Percentiles rank a stretch among this genome's conserved stretches.
Conservation (phyloP, 2,113 vertebrate species). For the Pachyramphus minor region DNA sequence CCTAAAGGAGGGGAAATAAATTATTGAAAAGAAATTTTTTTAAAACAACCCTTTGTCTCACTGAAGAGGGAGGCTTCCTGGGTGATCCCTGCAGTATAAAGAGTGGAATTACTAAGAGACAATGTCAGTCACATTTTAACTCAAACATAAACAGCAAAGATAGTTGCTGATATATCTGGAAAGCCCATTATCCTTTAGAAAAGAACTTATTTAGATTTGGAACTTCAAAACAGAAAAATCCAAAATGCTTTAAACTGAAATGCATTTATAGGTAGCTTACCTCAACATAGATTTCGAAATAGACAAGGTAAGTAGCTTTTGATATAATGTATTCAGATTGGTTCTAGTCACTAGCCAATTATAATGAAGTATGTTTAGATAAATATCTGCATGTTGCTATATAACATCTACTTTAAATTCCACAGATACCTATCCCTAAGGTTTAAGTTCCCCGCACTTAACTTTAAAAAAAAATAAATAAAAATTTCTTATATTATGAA, state of each 20-base stretch:
- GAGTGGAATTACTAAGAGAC: constrained; percentile 13
- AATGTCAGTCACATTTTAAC: not conserved
- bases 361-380: constrained; percentile 23
- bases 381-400: not conserved
- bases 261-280: not conserved
- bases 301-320: not conserved
- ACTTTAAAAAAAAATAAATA: no score
- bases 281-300: constrained; percentile 38
- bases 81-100: not conserved
- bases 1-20: constrained; percentile 3
- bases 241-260: constrained; percentile 7
- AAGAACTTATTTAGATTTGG: constrained; percentile 3
- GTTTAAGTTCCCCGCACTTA: not conserved
- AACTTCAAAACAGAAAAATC: constrained; percentile 37
- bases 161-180: not conserved
- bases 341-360: constrained; percentile 24
- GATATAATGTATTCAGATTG: constrained; percentile 19
- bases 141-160: constrained; percentile 36
- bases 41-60: not conserved
- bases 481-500: constrained; percentile 15
- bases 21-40: constrained; percentile 10
- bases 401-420: constrained; percentile 41
- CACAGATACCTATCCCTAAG: not conserved
- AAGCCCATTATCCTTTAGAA: constrained; percentile 38
- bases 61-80: not conserved